Evolutionary conservation across 2,113 vertebrate genomes (phyloP).

Genomic region (Emberiza fucata): DNA sequence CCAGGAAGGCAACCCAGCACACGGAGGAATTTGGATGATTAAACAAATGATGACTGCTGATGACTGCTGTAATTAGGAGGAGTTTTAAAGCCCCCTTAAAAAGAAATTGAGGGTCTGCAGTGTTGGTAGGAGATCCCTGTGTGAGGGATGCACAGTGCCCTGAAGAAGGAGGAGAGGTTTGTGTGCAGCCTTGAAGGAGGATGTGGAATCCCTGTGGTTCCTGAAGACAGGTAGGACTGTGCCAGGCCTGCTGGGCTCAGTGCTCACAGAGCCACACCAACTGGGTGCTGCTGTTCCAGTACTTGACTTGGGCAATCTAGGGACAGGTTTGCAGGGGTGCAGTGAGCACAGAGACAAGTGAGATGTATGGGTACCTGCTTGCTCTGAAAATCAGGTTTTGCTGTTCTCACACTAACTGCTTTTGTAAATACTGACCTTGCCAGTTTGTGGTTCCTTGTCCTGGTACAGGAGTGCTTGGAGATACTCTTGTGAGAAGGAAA

Average conservation of each 20-base stretch:
- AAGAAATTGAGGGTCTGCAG: not conserved
- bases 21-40: not conserved
- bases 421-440: not conserved
- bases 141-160: not conserved
- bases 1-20: not conserved
- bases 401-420: not conserved
- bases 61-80: not conserved
- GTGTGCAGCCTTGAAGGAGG: not conserved
- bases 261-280: fast-evolving
- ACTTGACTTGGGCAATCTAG: fast-evolving
- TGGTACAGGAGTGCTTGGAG: not conserved
- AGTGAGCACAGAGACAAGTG: not conserved
- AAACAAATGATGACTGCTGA: not conserved
- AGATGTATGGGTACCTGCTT: not conserved
- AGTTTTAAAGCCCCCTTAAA: not conserved
- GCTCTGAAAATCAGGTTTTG: not conserved
- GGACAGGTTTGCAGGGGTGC: not conserved
- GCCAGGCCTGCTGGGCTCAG: fast-evolving
- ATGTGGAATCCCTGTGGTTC: not conserved
- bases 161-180: not conserved
- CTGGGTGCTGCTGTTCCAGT: not conserved
- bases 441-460: not conserved
- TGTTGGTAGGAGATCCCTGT: not conserved
- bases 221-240: not conserved
- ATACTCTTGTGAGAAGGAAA: not conserved